phyloP scores from a whole-genome alignment of 2,797 vertebrate genomes.

The Coilia nasus region DNA sequence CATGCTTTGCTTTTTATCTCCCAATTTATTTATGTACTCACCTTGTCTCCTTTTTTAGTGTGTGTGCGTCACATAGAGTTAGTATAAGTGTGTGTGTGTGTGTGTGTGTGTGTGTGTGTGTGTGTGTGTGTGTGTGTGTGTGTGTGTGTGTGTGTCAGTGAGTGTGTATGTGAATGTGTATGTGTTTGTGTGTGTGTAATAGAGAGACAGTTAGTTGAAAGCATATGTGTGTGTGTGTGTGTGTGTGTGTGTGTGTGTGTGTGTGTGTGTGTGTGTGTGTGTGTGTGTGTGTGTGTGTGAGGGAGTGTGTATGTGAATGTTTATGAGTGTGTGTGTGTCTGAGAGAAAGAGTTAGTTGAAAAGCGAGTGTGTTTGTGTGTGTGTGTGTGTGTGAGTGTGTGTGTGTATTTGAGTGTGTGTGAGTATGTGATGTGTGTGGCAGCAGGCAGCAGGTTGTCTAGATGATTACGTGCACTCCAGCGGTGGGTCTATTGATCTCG shows the following conservation, averaged over 20 bases:
- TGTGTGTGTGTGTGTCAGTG: background rate
- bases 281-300: background rate
- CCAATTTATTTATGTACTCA: slow-evolving; percentile 3
- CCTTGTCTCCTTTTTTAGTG: background rate
- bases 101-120: background rate
- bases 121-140: background rate
- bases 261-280: background rate
- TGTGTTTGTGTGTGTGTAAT: slow-evolving; percentile 5
- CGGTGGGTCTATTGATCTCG: slow-evolving; percentile 55
- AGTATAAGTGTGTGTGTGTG: background rate
- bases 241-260: slow-evolving; percentile 14
- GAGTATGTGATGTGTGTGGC: background rate
- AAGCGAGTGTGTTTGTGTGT: background rate
- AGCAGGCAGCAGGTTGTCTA: slow-evolving; percentile 44
- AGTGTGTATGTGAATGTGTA: background rate
- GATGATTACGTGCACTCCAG: slow-evolving; percentile 43
- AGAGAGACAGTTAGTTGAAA: background rate
- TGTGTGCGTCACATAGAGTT: too few species aligned
- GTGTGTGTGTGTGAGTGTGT: background rate
- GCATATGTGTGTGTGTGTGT: background rate
- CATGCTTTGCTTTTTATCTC: background rate
- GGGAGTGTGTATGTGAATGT: background rate
- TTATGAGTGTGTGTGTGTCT: slow-evolving; percentile 15
- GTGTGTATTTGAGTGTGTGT: slow-evolving; percentile 14
- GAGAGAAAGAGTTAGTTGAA: background rate